Evolutionary conservation across 2,113 vertebrate genomes (phyloP).

Genomic region (Psilopogon haemacephalus): DNA sequence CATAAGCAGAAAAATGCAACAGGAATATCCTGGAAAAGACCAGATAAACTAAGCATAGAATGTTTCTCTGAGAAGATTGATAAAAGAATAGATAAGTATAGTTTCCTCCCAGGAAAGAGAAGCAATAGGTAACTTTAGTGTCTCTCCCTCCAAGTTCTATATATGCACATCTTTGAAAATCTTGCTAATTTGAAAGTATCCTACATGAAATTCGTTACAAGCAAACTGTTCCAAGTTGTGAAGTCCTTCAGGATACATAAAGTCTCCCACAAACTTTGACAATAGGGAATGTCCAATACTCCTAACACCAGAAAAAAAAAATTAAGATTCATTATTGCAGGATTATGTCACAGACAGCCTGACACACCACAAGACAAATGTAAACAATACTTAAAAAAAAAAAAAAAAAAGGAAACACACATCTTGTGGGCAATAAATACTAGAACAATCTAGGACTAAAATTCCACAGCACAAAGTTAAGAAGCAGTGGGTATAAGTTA

Average conservation of each 20-base stretch:
- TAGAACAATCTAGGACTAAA: conserved; percentile 62
- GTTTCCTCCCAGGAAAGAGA: conserved; percentile 43
- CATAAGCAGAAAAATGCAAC: conserved; percentile 5
- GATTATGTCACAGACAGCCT: conserved; percentile 66
- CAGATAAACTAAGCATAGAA: background rate
- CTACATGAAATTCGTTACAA: conserved; percentile 27
- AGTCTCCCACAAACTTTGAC: conserved; percentile 34
- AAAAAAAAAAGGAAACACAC: conserved; percentile 23
- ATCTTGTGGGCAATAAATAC: conserved; percentile 55
- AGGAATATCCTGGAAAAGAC: conserved; percentile 25
- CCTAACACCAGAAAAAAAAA: conserved; percentile 26
- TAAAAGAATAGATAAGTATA: conserved; percentile 1
- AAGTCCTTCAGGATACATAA: conserved; percentile 55
- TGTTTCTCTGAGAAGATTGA: conserved; percentile 52
- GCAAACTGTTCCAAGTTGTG: background rate
- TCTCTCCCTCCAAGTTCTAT: conserved; percentile 21
- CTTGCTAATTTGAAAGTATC: conserved; percentile 19
- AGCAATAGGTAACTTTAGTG: conserved; percentile 11
- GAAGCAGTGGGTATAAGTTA: conserved; percentile 63
- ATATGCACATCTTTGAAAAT: conserved; percentile 8
- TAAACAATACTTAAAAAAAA: conserved; percentile 29
- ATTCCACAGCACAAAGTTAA: conserved; percentile 72
- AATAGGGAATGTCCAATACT: conserved; percentile 33
- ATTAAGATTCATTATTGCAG: conserved; percentile 24
- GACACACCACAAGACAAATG: conserved; percentile 52